Evolutionary conservation across 2,888 invertebrate genomes (phyloP).

Genomic region (Philereme vetulata): DNA sequence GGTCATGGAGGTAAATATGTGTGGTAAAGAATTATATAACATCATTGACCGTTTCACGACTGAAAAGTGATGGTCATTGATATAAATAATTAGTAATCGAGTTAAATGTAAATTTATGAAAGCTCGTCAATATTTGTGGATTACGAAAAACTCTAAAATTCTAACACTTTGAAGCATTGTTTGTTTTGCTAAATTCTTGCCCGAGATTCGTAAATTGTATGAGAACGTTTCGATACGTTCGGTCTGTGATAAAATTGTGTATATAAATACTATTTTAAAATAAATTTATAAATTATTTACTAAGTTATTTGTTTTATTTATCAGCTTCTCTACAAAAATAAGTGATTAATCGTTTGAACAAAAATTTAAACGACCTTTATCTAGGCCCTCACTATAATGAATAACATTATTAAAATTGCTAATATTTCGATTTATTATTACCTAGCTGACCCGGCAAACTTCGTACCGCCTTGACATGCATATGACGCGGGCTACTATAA

Average conservation of each 20-base stretch:
- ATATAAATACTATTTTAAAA: constrained; percentile 17
- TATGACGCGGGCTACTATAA: too few species aligned
- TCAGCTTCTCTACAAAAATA: too few species aligned
- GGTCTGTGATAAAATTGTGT: constrained; percentile 32
- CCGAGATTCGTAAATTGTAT: constrained; percentile 3
- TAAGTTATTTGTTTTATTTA: background rate
- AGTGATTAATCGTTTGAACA: too few species aligned
- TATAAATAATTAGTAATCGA: constrained; percentile 1
- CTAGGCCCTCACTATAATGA: too few species aligned
- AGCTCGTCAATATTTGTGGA: background rate
- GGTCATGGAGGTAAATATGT: constrained; percentile 50
- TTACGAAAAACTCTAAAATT: background rate
- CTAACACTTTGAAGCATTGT: constrained; percentile 1
- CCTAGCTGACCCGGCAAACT: too few species aligned
- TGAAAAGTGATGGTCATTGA: background rate
- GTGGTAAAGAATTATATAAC: constrained; percentile 45
- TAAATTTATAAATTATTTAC: constrained; percentile 19
- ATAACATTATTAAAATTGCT: too few species aligned
- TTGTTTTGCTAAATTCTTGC: constrained; percentile 3
- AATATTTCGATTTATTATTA: too few species aligned
- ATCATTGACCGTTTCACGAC: background rate
- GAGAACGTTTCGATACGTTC: constrained; percentile 1
- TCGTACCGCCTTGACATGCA: too few species aligned
- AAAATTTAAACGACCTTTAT: too few species aligned
- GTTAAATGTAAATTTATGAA: constrained; percentile 3